Evolutionary conservation across 1,140 invertebrate species (phyloP).

Genomic region (Monochamus saltuarius): DNA sequence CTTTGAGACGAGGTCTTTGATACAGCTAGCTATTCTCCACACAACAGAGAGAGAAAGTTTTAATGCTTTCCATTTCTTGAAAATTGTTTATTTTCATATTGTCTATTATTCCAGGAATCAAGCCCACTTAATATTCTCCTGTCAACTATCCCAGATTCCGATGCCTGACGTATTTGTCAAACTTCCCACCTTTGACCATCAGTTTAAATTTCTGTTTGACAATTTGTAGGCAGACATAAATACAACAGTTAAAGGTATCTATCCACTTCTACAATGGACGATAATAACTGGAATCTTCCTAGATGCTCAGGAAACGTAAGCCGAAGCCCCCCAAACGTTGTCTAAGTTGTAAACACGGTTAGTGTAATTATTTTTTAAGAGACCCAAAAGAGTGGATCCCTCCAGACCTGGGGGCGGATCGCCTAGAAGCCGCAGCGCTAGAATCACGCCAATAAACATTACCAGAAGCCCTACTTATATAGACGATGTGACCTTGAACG

Average conservation of each 20-base stretch:
- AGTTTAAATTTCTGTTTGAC: slow-evolving; percentile 9
- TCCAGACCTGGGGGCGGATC: slow-evolving; percentile 2
- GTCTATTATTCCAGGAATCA: no score
- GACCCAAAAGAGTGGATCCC: slow-evolving; percentile 13
- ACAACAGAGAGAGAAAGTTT: no score
- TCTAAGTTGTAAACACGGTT: background rate
- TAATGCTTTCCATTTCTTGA: no score
- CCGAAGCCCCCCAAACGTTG: background rate
- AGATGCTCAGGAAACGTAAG: slow-evolving; percentile 5
- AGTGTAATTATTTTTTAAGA: background rate
- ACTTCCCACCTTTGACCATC: slow-evolving; percentile 8
- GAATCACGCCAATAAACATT: slow-evolving; percentile 8
- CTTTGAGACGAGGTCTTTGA: no score
- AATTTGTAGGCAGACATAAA: no score
- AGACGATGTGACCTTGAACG: slow-evolving; percentile 14
- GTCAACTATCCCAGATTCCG: no score
- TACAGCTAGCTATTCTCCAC: no score
- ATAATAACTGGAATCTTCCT: slow-evolving; percentile 11
- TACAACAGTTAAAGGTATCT: no score
- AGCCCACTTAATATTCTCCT: no score
- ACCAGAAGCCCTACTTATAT: slow-evolving; percentile 6
- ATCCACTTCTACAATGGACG: background rate
- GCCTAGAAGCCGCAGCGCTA: slow-evolving; percentile 2
- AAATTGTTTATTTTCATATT: no score
- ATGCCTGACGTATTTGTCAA: slow-evolving; percentile 14